These are phyloP conservation scores for Eumerus sabulonum DNA, from an alignment of 2,888 invertebrate genomes.

Conservation along the genomic window DNA sequence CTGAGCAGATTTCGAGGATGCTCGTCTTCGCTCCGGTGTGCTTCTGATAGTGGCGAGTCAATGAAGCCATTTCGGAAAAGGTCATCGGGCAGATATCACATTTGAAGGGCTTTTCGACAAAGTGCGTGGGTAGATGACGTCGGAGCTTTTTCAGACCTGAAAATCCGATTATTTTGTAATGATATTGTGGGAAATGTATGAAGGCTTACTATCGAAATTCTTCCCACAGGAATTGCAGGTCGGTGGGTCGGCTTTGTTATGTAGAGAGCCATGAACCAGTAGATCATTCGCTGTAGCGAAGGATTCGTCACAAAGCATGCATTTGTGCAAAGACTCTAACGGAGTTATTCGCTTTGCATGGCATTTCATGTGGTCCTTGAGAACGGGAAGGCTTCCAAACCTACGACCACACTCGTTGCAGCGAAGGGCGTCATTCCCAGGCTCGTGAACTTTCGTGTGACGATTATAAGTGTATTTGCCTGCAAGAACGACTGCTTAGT, in stretches of 20 bases:
- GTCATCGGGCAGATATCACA: slow-evolving; percentile 23
- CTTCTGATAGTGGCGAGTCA: slow-evolving; percentile 27
- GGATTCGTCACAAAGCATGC: background rate
- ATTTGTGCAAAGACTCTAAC: background rate
- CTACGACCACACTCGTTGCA: slow-evolving; percentile 21
- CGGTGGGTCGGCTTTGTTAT: slow-evolving; percentile 1
- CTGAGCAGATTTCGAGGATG: background rate
- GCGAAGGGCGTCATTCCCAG: background rate
- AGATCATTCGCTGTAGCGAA: slow-evolving; percentile 18
- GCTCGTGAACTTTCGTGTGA: slow-evolving; percentile 7
- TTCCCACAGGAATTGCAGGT: slow-evolving; percentile 33
- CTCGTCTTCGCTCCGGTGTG: background rate
- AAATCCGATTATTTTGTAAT: too few species aligned
- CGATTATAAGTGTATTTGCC: slow-evolving; percentile 8
- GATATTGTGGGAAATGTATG: too few species aligned
- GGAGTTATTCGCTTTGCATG: background rate
- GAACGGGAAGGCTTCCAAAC: background rate
- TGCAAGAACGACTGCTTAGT: background rate
- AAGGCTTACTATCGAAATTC: slow-evolving; percentile 19
- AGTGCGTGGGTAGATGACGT: slow-evolving; percentile 39
- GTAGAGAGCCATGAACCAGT: slow-evolving; percentile 28
- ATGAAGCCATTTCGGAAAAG: slow-evolving; percentile 36
- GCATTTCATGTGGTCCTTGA: slow-evolving; percentile 24
- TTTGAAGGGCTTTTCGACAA: slow-evolving; percentile 28
- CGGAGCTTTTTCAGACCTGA: slow-evolving; percentile 23